Evolutionary conservation across 2,888 invertebrate species (phyloP), one percentile per base, ranked within the genome.

Genomic region (Harpagoxenus sublaevis): DNA sequence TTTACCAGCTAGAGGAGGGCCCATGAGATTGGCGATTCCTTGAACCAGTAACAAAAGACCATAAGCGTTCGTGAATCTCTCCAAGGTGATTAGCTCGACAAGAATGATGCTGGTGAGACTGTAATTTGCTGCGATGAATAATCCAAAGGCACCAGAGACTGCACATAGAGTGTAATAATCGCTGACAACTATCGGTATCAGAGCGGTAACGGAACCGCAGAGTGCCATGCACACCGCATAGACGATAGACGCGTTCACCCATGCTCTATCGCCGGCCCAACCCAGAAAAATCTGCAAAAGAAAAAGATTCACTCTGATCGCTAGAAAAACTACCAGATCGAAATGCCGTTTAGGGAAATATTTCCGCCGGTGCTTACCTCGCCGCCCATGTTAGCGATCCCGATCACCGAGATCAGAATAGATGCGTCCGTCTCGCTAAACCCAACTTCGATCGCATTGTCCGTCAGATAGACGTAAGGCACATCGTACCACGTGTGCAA

Each of bases 401-500:
- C 98, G 91, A 99, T 98, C 75, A 98, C 96, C 15, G 98, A 98
- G 87, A 99, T 98, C 83, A 99, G 96, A 95, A 97, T 97, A 3
- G 98, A 98, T 0, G 97, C 96, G 92, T 97, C 97, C 8, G 97
- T 96, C 92, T 97, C 97, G 86, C 96, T 96, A 94, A 97, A 97
- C 35, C 98, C 98, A 94, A 97, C 96, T 92, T 96, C 96, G 63
- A 97, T 96, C 12, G 97, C 98, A 94, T 97, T 97, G 94, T 99
- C 98, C 2, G 98, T 97, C 89, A 98, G 96, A 95, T 98, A 99
- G 90, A 99, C 97, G 95, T 99, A 99, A 2, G 98, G 98, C 82
- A 99, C 98, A 94, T 99, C 99, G 95, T 98, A 98, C 98, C 98
- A 98, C 92, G 98, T 97, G 96, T 99, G 99, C 88, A 99, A 96